Percentiles rank a stretch among this genome's conserved stretches.
phyloP scores from a whole-genome alignment of 2,888 invertebrate species.

The Pterostichus madidus region DNA sequence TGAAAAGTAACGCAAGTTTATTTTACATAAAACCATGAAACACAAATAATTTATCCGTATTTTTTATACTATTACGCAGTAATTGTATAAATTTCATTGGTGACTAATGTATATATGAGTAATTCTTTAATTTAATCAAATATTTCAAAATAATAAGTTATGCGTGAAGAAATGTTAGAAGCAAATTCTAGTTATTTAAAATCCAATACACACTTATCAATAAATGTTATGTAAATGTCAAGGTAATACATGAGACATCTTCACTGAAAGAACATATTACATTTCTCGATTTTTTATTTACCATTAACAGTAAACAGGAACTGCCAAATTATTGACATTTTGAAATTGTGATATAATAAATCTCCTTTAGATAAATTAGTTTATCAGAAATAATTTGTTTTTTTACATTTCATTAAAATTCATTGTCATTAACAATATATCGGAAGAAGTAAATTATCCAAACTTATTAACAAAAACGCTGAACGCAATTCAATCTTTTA shows the following conservation, averaged over 20 bases:
- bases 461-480: not conserved
- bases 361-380: not conserved
- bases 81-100: no score
- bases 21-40: no score
- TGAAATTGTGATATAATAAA: not conserved
- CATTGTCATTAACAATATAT: not conserved
- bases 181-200: conserved; percentile 36
- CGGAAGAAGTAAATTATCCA: not conserved
- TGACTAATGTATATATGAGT: no score
- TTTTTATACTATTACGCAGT: no score
- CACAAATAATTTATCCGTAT: no score
- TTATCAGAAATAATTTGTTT: not conserved
- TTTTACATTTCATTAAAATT: not conserved
- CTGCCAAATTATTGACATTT: not conserved
- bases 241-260: conserved; percentile 43
- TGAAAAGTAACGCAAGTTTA: no score
- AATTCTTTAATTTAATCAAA: no score
- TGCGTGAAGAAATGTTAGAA: conserved; percentile 29
- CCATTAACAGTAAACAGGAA: not conserved
- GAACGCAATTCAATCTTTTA: not conserved
- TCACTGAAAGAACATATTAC: not conserved
- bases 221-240: conserved; percentile 60
- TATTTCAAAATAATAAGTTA: not conserved
- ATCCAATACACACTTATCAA: conserved; percentile 40
- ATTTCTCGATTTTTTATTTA: not conserved